A percentile compares a stretch with the other conserved stretches of the same genome.
These are phyloP conservation scores for Thera britannica DNA, from an alignment of 2,888 invertebrate species.

Conservation along the genomic window DNA sequence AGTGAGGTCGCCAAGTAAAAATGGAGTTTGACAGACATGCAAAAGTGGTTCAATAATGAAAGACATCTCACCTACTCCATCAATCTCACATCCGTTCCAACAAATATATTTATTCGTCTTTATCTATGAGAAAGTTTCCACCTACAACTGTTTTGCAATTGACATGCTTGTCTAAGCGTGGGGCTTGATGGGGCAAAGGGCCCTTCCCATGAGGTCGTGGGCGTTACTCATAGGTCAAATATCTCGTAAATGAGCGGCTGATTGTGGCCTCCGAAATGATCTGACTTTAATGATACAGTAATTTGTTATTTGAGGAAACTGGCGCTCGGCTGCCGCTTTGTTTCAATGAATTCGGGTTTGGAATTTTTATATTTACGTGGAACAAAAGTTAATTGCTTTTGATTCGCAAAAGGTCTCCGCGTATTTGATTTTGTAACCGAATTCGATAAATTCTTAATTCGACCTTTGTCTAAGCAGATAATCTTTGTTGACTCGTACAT, in stretches of 20 bases:
- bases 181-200: conserved; percentile 40
- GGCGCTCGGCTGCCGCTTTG: conserved; percentile 9
- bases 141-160: conserved; percentile 42
- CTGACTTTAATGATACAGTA: conserved; percentile 32
- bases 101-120: conserved; percentile 29
- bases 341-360: conserved; percentile 18
- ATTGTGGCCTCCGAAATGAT: conserved; percentile 34
- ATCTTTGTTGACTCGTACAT: no score
- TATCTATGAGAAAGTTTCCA: conserved; percentile 37
- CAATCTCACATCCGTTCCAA: conserved; percentile 36
- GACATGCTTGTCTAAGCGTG: conserved; percentile 37
- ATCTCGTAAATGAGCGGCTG: conserved; percentile 39
- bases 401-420: no score
- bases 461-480: background rate
- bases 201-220: conserved; percentile 42
- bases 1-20: conserved; percentile 5
- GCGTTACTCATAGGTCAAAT: conserved; percentile 45
- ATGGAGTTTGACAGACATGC: background rate
- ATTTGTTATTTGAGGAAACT: conserved; percentile 32
- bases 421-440: background rate
- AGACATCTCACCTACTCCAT: conserved; percentile 29
- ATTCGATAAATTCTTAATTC: background rate
- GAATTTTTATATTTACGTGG: conserved; percentile 13
- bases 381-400: conserved; percentile 3
- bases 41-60: conserved; percentile 3